These are phyloP conservation scores for Mythimna loreyi DNA, from an alignment of 2,888 invertebrate species.

Conservation along the genomic window DNA sequence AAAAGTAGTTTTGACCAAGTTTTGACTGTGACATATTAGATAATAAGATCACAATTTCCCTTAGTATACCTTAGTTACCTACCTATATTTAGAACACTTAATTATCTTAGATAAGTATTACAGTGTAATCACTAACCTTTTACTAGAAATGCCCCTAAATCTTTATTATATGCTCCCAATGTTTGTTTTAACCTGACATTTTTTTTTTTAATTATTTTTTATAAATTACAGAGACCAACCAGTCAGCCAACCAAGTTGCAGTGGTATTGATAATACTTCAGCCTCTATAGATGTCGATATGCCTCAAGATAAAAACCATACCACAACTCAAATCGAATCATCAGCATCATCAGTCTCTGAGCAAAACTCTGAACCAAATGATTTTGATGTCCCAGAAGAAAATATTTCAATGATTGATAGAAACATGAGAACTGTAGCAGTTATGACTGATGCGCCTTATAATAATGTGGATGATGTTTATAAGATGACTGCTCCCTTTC, in stretches of 20 bases:
- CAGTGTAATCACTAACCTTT: not conserved
- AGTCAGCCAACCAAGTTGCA: conserved; percentile 70
- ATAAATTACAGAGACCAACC: conserved; percentile 70
- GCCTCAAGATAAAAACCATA: conserved; percentile 59
- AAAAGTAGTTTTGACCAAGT: no score
- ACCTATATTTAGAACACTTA: not conserved
- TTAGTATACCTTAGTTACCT: no score
- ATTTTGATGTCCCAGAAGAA: conserved; percentile 70
- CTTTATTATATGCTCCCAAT: not conserved
- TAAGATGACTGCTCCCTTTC: conserved; percentile 69
- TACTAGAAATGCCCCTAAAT: not conserved
- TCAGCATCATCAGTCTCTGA: conserved; percentile 75
- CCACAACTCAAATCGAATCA: conserved; percentile 65
- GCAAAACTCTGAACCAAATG: conserved; percentile 72
- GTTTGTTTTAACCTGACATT: not conserved
- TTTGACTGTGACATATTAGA: no score
- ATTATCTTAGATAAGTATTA: not conserved
- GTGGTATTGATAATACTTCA: conserved; percentile 62
- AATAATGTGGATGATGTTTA: conserved; percentile 55
- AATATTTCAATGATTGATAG: conserved; percentile 32
- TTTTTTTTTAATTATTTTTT: conserved; percentile 11
- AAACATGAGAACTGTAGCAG: conserved; percentile 63
- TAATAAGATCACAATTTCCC: no score
- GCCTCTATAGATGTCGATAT: conserved; percentile 61
- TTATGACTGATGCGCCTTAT: conserved; percentile 72